Conservation (phyloP, 2,113 vertebrate species). For the Nothobranchius furzeri region DNA sequence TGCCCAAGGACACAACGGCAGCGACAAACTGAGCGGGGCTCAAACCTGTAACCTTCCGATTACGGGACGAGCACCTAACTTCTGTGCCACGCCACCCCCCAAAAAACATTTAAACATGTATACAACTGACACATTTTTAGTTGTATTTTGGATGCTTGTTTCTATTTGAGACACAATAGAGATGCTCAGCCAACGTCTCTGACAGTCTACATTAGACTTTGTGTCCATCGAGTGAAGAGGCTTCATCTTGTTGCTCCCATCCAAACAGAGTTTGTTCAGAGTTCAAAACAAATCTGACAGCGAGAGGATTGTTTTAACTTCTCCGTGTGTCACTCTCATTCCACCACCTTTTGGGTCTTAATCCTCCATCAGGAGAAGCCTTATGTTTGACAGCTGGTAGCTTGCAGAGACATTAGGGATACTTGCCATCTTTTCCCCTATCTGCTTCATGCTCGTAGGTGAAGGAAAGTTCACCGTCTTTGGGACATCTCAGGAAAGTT, state of each 20-base stretch:
- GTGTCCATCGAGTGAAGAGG: slow-evolving; percentile 25
- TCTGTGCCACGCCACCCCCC: too few relatives aligned
- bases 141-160: slow-evolving; percentile 6
- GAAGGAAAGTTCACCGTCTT: slow-evolving; percentile 3
- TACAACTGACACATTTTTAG: too few relatives aligned
- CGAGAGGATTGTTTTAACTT: slow-evolving; percentile 23
- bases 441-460: slow-evolving; percentile 26
- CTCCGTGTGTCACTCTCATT: slow-evolving; percentile 40
- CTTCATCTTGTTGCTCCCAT: slow-evolving; percentile 40
- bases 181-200: slow-evolving; percentile 33
- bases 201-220: slow-evolving; percentile 36
- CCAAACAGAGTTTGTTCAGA: slow-evolving; percentile 63
- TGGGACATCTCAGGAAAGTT: too few relatives aligned
- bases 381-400: slow-evolving; percentile 48
- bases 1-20: too few relatives aligned
- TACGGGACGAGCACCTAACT: too few relatives aligned
- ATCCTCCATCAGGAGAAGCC: slow-evolving; percentile 30
- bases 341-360: slow-evolving; percentile 28
- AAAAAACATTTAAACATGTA: too few relatives aligned
- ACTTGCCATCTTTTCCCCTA: slow-evolving; percentile 1
- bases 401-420: slow-evolving; percentile 25
- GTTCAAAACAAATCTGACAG: slow-evolving; percentile 60
- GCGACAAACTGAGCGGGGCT: too few relatives aligned
- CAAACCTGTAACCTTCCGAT: too few relatives aligned
- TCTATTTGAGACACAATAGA: slow-evolving; percentile 26